Percentiles rank a stretch among this genome's conserved stretches.
These are phyloP conservation scores for Drosophila bipectinata DNA, from an alignment of 1,140 invertebrate genomes.

Conservation along the genomic window DNA sequence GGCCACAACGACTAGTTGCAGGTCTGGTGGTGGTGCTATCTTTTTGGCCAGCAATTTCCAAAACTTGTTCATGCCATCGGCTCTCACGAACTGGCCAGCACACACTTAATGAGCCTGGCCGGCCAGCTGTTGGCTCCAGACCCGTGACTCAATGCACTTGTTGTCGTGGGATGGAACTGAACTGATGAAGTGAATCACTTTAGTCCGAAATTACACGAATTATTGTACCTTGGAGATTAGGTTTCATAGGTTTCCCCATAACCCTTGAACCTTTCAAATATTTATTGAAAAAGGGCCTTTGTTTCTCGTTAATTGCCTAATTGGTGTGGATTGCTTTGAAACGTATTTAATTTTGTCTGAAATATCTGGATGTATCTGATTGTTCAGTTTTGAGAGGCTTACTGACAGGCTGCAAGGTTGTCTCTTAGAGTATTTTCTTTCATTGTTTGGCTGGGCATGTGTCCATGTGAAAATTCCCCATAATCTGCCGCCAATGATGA, in stretches of 20 bases:
- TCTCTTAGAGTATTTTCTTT: conserved; percentile 63
- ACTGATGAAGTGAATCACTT: conserved; percentile 25
- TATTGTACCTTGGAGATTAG: conserved; percentile 1
- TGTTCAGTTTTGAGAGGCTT: conserved; percentile 44
- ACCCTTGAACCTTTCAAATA: background rate
- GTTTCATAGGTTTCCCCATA: no score
- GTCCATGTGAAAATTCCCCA: conserved; percentile 59
- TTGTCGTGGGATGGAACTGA: conserved; percentile 10
- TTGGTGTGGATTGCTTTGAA: conserved; percentile 47
- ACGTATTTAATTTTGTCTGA: conserved; percentile 37
- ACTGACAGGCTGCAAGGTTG: conserved; percentile 73
- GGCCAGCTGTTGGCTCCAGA: conserved; percentile 32
- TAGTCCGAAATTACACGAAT: background rate
- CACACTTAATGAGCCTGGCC: conserved; percentile 27
- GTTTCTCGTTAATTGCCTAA: conserved; percentile 33
- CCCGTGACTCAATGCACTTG: conserved; percentile 32
- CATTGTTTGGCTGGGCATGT: conserved; percentile 17
- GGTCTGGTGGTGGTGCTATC: conserved; percentile 55
- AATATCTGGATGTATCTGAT: conserved; percentile 36
- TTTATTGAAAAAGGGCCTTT: conserved; percentile 5
- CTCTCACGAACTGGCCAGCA: conserved; percentile 36
- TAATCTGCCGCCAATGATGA: conserved; percentile 31
- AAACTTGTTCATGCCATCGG: conserved; percentile 66
- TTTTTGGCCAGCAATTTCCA: conserved; percentile 65
- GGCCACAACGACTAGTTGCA: conserved; percentile 80